Evolutionary conservation across 2,888 invertebrate species (phyloP), one percentile per base, ranked within the genome.

Genomic region (Cacoxenus indagator): DNA sequence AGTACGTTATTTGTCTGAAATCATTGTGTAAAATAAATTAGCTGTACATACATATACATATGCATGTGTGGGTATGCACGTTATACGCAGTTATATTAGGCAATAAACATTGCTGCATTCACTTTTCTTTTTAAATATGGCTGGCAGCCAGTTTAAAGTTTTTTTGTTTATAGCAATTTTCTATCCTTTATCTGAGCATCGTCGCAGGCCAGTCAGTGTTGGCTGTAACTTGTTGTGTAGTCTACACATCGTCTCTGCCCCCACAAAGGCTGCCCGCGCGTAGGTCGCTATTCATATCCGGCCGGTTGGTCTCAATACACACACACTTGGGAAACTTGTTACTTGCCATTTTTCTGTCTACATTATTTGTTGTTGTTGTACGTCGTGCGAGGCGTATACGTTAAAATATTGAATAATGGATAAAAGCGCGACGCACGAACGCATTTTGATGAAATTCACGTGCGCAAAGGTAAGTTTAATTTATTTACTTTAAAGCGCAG

Each of bases 361-460:
- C 73, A 72, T 76, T 73, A 27, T 65, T 24, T 19, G 46, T 46
- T 46, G 62, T 37, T 45, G 62, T 37, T 43, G n/a, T 43, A 11
- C 14, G 43, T 37, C 19, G 9, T 17, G 22, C 17, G 17, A 59
- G 31, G 37, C 19, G 4, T n/a, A 59, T n/a, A 4, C 11, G 37
- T 59, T 59, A 43, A 24, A 24, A 65, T 22, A 22, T 54, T 24
- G 54, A 65, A 54, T 24, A 17, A 43, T 65, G 51, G 5, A 54
- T 65, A 54, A 51, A 51, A 22, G 51, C 22, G 17, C 51, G 51
- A 6, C 22, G 51, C 17, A 22, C 67, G 70, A 57, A 65, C 71
- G 71, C 67, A 73, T 74, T 72, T 73, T 65, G 65, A 70, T 74
- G 64, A 69, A 74, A 70, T 78, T 76, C 70, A 70, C 72, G 72